phyloP scores from a whole-genome alignment of 2,888 invertebrate genomes.

The Drosophila paramelanica region DNA sequence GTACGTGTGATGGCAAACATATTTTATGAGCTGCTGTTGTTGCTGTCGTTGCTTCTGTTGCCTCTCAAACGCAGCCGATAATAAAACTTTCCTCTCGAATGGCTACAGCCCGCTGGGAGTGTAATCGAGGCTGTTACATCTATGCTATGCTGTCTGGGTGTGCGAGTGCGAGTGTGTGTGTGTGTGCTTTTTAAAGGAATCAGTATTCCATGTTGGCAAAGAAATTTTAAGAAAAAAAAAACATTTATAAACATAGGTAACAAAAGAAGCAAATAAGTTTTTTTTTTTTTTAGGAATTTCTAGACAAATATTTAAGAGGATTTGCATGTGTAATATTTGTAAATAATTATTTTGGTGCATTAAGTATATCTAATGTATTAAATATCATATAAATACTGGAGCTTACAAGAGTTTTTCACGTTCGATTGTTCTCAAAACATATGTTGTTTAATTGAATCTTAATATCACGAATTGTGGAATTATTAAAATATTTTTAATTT shows the following conservation, averaged over 20 bases:
- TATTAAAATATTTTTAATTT: too few species aligned
- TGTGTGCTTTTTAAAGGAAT: conserved; percentile 45
- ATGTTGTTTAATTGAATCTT: too few species aligned
- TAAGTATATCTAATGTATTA: too few species aligned
- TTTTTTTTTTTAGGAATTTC: conserved; percentile 1
- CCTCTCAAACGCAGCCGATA: conserved; percentile 77
- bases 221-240: conserved; percentile 19
- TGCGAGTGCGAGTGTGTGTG: conserved; percentile 14
- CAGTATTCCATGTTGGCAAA: conserved; percentile 38
- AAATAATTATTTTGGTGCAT: background rate
- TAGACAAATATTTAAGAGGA: conserved; percentile 1
- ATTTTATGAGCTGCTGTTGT: conserved; percentile 78
- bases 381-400: too few species aligned
- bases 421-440: too few species aligned
- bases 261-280: conserved; percentile 8
- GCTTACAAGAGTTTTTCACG: too few species aligned
- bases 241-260: conserved; percentile 25
- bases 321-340: background rate
- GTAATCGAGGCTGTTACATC: conserved; percentile 80
- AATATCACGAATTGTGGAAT: too few species aligned
- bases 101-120: conserved; percentile 79
- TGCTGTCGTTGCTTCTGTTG: conserved; percentile 54
- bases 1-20: conserved; percentile 75
- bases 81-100: conserved; percentile 79
- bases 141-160: conserved; percentile 41